Percentiles rank a stretch among this genome's conserved stretches.
Conservation (phyloP, 2,113 vertebrate genomes). For the Pitta sordida region DNA sequence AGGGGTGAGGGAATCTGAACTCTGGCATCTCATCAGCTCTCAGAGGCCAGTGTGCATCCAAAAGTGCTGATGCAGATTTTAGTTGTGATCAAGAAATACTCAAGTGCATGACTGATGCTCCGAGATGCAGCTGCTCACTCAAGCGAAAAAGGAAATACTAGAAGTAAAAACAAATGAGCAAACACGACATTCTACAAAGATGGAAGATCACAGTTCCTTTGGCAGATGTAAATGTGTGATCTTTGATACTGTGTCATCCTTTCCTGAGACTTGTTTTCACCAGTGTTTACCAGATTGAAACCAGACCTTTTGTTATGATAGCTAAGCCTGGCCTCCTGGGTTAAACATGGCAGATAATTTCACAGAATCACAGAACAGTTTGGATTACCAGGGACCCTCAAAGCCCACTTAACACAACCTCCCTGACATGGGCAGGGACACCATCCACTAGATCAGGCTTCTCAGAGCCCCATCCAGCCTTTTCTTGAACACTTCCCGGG, state of each 20-base stretch:
- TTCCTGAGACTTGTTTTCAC: neutral
- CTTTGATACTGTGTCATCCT: neutral
- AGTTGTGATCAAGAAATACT: neutral
- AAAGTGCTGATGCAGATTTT: neutral
- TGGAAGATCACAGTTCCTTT: neutral
- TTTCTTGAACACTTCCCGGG: neutral
- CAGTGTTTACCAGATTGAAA: neutral
- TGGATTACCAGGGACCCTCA: neutral
- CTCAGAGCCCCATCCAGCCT: neutral
- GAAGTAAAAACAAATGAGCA: neutral
- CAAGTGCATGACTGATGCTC: neutral
- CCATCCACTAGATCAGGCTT: neutral
- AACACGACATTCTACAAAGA: neutral
- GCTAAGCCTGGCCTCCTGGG: neutral
- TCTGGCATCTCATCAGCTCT: neutral
- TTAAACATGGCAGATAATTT: neutral
- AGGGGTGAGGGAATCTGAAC: neutral
- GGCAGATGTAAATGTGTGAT: rapidly evolving
- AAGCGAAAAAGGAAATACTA: neutral
- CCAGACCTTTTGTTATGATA: neutral
- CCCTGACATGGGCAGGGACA: neutral
- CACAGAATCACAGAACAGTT: neutral
- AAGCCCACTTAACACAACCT: neutral
- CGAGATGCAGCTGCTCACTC: neutral
- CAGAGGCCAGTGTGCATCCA: rapidly evolving